Percentiles rank a stretch among this genome's conserved stretches.
phyloP scores from a whole-genome alignment of 2,888 invertebrate genomes.

The Calliopum simillimum region DNA sequence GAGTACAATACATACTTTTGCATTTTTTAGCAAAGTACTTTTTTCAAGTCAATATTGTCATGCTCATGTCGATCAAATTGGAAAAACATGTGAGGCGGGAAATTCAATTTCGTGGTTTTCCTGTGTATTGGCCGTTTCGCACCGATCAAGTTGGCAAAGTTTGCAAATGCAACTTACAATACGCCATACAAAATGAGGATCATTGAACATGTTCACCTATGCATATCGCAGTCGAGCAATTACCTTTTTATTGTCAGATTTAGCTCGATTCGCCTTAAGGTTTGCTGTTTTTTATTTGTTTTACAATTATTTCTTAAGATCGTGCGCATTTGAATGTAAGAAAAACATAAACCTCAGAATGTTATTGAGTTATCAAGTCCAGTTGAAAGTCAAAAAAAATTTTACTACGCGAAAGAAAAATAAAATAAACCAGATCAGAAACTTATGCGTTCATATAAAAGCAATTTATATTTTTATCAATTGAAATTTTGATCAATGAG shows the following conservation, averaged over 20 bases:
- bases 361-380: constrained; percentile 53
- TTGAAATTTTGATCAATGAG: constrained; percentile 41
- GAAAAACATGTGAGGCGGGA: constrained; percentile 63
- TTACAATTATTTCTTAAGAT: constrained; percentile 30
- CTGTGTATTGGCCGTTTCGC: constrained; percentile 50
- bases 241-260: constrained; percentile 25
- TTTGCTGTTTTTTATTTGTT: constrained; percentile 26
- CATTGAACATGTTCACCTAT: constrained; percentile 67
- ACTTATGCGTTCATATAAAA: constrained; percentile 3
- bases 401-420: not conserved
- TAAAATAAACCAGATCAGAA: not conserved
- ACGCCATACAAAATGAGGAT: constrained; percentile 39
- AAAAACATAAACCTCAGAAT: constrained; percentile 55
- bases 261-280: constrained; percentile 14
- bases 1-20: constrained; percentile 4
- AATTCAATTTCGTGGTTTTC: constrained; percentile 67
- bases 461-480: constrained; percentile 3
- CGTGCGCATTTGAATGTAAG: constrained; percentile 4
- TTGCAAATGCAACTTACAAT: not conserved
- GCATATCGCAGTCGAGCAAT: constrained; percentile 58
- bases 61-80: constrained; percentile 38
- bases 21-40: constrained; percentile 46
- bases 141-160: not conserved
- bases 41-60: constrained; percentile 31
- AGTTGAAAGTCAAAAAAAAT: not conserved